A percentile compares a stretch with the other conserved stretches of the same genome.
These are phyloP conservation scores for Avahi laniger DNA, from an alignment of 2,797 vertebrate species.

Conservation along the genomic window DNA sequence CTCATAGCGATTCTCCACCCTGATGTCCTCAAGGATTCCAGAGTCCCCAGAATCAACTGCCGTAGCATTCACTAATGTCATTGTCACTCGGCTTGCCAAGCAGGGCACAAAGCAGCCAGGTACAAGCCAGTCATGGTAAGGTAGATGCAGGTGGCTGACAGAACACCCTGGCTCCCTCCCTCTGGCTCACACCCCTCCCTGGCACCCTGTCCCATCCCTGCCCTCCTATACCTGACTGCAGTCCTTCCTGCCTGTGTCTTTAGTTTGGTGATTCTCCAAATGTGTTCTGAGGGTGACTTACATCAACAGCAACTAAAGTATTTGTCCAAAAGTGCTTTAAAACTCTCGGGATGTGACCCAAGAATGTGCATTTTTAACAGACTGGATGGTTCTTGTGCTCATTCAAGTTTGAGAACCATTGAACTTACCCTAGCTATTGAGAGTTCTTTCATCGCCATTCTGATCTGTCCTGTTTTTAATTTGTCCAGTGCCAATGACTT, in stretches of 20 bases:
- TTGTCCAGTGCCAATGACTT: background rate
- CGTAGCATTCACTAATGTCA: background rate
- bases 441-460: background rate
- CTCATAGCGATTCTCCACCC: background rate
- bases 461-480: background rate
- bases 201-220: rapidly evolving
- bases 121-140: background rate
- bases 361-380: background rate
- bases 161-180: background rate
- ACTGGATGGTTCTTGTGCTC: background rate
- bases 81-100: constrained; percentile 7
- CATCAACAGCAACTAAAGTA: background rate
- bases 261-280: background rate
- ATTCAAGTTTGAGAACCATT: background rate
- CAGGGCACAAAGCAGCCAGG: background rate
- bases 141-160: background rate
- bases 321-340: background rate
- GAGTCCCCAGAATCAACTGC: background rate
- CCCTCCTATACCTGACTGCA: no score
- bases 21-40: background rate
- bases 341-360: background rate
- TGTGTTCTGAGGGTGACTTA: background rate
- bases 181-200: background rate
- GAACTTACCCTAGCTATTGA: background rate
- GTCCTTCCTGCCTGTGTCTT: background rate